Base-by-base conservation (phyloP, 2,797 vertebrate genomes). In the Alca torda region DNA sequence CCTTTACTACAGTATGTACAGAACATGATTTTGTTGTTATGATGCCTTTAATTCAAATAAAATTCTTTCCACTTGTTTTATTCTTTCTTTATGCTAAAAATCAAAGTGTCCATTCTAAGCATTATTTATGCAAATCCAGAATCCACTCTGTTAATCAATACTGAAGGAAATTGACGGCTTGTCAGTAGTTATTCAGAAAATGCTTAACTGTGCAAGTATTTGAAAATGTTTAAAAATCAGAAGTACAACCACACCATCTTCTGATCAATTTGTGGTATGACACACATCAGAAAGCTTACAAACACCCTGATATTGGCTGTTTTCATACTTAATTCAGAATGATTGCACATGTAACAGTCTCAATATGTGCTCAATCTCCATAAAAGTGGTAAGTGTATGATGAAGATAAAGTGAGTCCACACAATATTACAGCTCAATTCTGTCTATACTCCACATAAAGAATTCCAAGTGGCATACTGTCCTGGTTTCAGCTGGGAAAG, bases 191-290 rank as follows among this genome's bases (percentile, higher is more conserved):
- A 87, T 50, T 77, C 12, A 57, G 51, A 48, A 82, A 94, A 90
- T 46, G 28, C 33, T 72, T 53, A 81, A 76, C 51, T 16, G 13
- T 23, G 25, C 25, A 50, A 28, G 24, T 48, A 23, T 21, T 33
- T 56, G 12, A 57, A 90, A 94, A 74, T 0, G 0, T 23, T 89
- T 67, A n/a, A 73, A 73, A 82, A 69, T 19, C 16, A 15, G 26
- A 93, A 95, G 78, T 59, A 69, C 78, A 92, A 80, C 25, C 28
- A 63, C 91, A 39, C 94, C 93, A 96, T 60, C 89, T 95, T 84
- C 89, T 91, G 92, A 92, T 69, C 65, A 80, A 4, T 68, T 53
- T 13, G 39, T 53, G 75, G 75, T 68, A 95, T 87, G 45, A 77
- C 89, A 92, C 1, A 4, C 1, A 4, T n/a, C 53, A 74, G n/a